These are phyloP conservation scores for Cataglyphis albicans DNA, from an alignment of 2,888 invertebrate species.

Conservation along the genomic window DNA sequence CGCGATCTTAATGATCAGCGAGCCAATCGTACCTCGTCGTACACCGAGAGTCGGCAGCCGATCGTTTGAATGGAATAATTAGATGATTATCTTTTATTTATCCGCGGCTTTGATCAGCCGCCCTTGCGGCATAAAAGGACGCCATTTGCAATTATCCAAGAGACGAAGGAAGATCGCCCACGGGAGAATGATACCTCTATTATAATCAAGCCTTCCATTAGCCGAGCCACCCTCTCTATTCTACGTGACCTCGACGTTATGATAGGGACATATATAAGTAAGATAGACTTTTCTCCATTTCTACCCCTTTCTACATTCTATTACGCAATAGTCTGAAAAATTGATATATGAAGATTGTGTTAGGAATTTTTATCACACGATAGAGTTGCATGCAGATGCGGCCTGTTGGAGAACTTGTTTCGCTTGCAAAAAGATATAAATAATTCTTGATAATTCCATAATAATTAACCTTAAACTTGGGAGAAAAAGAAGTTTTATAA, in stretches of 20 bases:
- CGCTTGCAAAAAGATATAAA: background rate
- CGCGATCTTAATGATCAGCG: constrained; percentile 75
- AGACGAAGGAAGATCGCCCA: constrained; percentile 77
- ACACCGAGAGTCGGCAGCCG: constrained; percentile 65
- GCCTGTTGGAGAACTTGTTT: background rate
- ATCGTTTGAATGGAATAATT: constrained; percentile 82
- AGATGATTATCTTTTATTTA: constrained; percentile 84
- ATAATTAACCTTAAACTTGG: background rate
- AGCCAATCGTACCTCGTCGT: constrained; percentile 70
- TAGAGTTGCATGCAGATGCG: background rate
- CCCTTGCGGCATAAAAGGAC: constrained; percentile 77
- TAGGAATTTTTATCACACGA: background rate
- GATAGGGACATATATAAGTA: constrained; percentile 67
- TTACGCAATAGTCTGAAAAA: background rate
- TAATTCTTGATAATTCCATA: background rate
- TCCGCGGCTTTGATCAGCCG: constrained; percentile 82
- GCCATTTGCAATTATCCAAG: constrained; percentile 84
- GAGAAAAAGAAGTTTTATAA: background rate
- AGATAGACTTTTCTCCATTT: constrained; percentile 16
- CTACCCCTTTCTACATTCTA: background rate
- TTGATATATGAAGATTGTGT: background rate
- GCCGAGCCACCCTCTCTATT: constrained; percentile 66
- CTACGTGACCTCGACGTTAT: constrained; percentile 44
- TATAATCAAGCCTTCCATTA: constrained; percentile 85
- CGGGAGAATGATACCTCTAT: constrained; percentile 84